Conservation (phyloP, 2,113 vertebrate genomes). For the Tragulus kanchil region DNA sequence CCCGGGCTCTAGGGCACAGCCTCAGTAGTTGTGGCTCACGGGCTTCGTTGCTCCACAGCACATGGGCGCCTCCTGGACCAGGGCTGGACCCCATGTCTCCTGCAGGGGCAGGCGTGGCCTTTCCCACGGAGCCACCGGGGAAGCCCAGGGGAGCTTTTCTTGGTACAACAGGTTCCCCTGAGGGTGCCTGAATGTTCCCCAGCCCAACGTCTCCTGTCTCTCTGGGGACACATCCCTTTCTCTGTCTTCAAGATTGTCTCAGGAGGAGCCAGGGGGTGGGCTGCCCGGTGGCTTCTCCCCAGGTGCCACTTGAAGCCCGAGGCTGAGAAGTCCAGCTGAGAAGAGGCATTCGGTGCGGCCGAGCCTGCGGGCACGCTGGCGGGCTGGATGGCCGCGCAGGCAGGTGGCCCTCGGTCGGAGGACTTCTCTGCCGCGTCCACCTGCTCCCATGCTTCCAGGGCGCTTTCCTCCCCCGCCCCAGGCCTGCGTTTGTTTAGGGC, state of each 20-base stretch:
- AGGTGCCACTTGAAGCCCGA: neutral
- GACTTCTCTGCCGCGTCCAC: neutral
- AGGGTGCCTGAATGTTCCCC: fast-evolving
- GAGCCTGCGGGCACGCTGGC: fast-evolving
- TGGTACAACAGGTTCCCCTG: no score
- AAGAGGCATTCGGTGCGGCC: fast-evolving
- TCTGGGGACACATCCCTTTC: neutral
- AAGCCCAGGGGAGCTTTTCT: neutral
- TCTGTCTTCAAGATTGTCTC: neutral
- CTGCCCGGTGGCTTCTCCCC: neutral
- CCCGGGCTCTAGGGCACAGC: neutral
- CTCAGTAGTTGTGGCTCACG: neutral
- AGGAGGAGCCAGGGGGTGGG: no score
- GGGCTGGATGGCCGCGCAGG: fast-evolving
- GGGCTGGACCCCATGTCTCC: neutral
- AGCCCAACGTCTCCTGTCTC: neutral
- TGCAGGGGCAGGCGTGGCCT: fast-evolving
- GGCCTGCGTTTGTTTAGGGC: neutral
- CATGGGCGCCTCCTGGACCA: neutral
- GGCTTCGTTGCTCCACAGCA: neutral
- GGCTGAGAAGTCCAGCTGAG: neutral
- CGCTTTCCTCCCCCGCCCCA: neutral
- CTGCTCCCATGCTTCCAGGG: neutral
- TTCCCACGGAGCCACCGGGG: neutral
- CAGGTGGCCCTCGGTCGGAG: fast-evolving